A percentile compares a stretch with the other conserved stretches of the same genome.
phyloP scores from a whole-genome alignment of 2,888 invertebrate genomes.

The Cyaniris semiargus region DNA sequence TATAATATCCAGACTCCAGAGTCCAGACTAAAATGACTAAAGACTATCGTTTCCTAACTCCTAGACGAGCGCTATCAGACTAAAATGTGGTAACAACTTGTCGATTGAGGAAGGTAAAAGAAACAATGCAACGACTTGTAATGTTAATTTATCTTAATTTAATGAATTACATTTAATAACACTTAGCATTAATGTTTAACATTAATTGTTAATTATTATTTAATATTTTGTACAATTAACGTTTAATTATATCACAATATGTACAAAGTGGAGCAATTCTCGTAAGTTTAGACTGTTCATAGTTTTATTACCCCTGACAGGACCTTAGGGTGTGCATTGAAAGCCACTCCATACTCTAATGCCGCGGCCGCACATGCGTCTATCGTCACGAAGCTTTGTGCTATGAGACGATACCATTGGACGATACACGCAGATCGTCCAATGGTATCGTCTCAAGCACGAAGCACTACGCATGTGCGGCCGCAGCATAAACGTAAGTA shows the following conservation, averaged over 20 bases:
- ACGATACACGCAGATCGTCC: too few relatives aligned
- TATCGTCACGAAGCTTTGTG: too few relatives aligned
- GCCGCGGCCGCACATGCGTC: too few relatives aligned
- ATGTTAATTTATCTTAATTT: conserved; percentile 48
- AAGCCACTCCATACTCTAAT: neutral
- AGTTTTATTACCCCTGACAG: neutral
- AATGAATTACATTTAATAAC: conserved; percentile 61
- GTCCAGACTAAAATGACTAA: too few relatives aligned
- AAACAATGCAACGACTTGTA: conserved; percentile 42
- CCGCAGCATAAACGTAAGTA: neutral
- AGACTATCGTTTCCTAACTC: too few relatives aligned
- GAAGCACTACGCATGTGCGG: too few relatives aligned
- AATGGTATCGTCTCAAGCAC: too few relatives aligned
- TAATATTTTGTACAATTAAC: conserved; percentile 42
- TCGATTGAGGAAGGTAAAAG: conserved; percentile 33
- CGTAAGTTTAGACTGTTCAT: neutral
- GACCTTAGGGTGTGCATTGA: neutral
- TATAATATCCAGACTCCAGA: too few relatives aligned
- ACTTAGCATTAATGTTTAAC: conserved; percentile 76
- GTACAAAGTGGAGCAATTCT: conserved; percentile 55
- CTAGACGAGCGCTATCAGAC: too few relatives aligned
- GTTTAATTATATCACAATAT: conserved; percentile 72
- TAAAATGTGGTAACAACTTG: neutral
- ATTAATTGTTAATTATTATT: conserved; percentile 59
- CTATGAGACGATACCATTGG: too few relatives aligned